Evolutionary conservation across 2,888 invertebrate species (phyloP), one percentile per base, ranked within the genome.

Genomic region (Hirudinaria manillensis): DNA sequence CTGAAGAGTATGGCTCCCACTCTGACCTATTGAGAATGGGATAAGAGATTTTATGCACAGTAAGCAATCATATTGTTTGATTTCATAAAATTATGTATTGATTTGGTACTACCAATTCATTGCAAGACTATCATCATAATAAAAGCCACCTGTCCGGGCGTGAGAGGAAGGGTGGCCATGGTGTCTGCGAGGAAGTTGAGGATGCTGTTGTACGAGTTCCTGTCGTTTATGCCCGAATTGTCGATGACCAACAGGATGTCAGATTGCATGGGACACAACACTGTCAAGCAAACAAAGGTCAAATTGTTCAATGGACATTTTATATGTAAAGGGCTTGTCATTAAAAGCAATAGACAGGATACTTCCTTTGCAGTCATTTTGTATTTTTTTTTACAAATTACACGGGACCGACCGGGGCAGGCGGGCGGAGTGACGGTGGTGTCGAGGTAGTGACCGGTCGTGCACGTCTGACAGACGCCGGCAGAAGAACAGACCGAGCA

Each of bases 1-100:
- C 72, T 75, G 75, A 72, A 75, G 27, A 72, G 61, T 6, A 77
- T 75, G 53, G 75, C 75, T 10, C 71, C 71, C 3, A 77, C 24
- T 19, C 71, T 53, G 27, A 77, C 32, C 70, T 72, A 61, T 45
- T 6, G 56, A 0, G 55, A 51, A 32, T 29, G 13, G 13, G 45
- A n/a, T n/a, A n/a, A n/a, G n/a, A n/a, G n/a, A n/a, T n/a, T n/a
- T n/a, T n/a, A n/a, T n/a, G n/a, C n/a, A n/a, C n/a, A n/a, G n/a
- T n/a, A n/a, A n/a, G n/a, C n/a, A n/a, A n/a, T n/a, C n/a, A n/a
- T n/a, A n/a, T n/a, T n/a, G n/a, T n/a, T n/a, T n/a, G n/a, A n/a
- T n/a, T n/a, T n/a, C n/a, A n/a, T n/a, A n/a, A n/a, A n/a, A n/a
- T n/a, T n/a, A n/a, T n/a, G n/a, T n/a, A n/a, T n/a, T n/a, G n/a